Base-by-base conservation (phyloP, 2,797 vertebrate species). In the Sebastes aleutianus region DNA sequence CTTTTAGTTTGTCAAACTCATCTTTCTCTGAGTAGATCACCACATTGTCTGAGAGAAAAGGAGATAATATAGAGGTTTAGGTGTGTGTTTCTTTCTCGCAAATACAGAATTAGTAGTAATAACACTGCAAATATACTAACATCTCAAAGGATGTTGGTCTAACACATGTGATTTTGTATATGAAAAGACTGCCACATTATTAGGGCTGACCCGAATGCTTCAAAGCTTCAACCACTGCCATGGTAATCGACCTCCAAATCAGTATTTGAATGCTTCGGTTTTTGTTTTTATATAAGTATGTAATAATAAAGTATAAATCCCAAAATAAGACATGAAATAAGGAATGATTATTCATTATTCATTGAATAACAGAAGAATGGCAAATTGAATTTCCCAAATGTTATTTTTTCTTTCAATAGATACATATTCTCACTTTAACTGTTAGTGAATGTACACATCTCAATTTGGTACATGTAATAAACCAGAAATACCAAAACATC, bases 1-100 rank as follows among this genome's bases (percentile, higher is more conserved):
- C 95, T 71, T 98, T 97, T 70, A 99, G 92, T 92, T 99, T 99
- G 95, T 98, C 98, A n/a, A 98, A 99, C 83, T 99, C 98, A 2
- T 98, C 98, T 91, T 99, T 99, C 92, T 99, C 99, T 0, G 98
- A 91, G 90, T 97, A 99, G 85, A 98, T 99, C 86, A 98, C 98
- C 75, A 98, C 97, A 1, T 95, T 98, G 85, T 99, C 98, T 98
- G 88, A 84, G 81, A 59, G 22, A 69, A 31, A 58, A 66, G 27
- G 3, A 67, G 16, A 66, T 4, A 3, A 68, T 4, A 14, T 0
- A 62, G 7, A 61, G 54, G 13, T 72, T 82, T 43, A 26, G 12
- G 20, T 53, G 22, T 43, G 8, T 53, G 1, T 12, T 22, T 11
- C 11, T 27, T 22, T 61, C 6, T 18, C 8, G 32, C 4, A 32